These are phyloP conservation scores for Amazonetta brasiliensis DNA, from an alignment of 2,797 vertebrate species.

Conservation along the genomic window DNA sequence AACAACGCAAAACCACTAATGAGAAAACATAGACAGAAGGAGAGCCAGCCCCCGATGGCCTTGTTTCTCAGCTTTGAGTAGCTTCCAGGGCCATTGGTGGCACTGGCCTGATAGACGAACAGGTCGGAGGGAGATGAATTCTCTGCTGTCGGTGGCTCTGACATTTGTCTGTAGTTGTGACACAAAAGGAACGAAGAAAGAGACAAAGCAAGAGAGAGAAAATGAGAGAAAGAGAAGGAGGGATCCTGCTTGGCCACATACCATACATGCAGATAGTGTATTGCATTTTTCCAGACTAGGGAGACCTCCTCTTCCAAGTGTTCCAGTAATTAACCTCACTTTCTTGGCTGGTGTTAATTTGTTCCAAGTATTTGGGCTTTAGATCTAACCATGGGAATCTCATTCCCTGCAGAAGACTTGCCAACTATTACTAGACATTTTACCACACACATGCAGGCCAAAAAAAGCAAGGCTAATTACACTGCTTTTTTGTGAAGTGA, in stretches of 20 bases:
- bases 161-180: neutral
- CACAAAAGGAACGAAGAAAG: neutral
- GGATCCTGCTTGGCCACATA: conserved; percentile 7
- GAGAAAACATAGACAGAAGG: conserved; percentile 78
- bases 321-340: conserved; percentile 69
- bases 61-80: conserved; percentile 37
- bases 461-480: conserved; percentile 59
- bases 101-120: neutral
- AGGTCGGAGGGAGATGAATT: neutral
- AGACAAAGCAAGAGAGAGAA: neutral
- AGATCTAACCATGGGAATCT: conserved; percentile 77
- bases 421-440: conserved; percentile 77
- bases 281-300: conserved; percentile 45
- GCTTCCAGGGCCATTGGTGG: conserved; percentile 16
- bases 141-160: neutral
- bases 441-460: conserved; percentile 76
- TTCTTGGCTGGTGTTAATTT: conserved; percentile 78
- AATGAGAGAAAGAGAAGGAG: neutral
- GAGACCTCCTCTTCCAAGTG: conserved; percentile 55
- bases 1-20: conserved; percentile 78
- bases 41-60: conserved; percentile 32
- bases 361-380: conserved; percentile 76
- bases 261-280: conserved; percentile 19
- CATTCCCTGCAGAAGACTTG: conserved; percentile 61
- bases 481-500: conserved; percentile 6